These are phyloP conservation scores for Gnathonemus longibarbis DNA, from an alignment of 2,113 vertebrate genomes.

Conservation along the genomic window DNA sequence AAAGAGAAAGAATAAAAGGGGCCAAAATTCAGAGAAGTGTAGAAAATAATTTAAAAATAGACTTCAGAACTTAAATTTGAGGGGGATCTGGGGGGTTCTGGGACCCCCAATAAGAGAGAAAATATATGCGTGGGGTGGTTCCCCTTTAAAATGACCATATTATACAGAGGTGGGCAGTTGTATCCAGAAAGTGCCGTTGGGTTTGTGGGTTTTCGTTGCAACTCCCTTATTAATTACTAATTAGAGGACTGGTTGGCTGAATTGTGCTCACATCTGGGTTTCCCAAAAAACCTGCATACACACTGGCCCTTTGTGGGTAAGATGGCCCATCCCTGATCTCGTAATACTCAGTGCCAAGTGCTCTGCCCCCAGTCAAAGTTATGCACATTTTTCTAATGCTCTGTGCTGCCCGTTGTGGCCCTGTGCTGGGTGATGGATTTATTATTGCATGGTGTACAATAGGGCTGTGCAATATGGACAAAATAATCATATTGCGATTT, in stretches of 20 bases:
- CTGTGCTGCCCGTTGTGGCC: neutral
- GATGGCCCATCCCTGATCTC: neutral
- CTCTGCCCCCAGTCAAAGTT: neutral
- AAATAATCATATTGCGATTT: too few relatives aligned
- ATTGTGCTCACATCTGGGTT: too few relatives aligned
- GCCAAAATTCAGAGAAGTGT: neutral
- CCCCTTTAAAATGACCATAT: neutral
- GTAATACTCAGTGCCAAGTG: neutral
- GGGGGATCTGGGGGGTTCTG: neutral
- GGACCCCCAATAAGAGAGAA: neutral
- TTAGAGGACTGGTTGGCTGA: too few relatives aligned
- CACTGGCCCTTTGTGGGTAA: neutral
- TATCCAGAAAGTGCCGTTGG: too few relatives aligned
- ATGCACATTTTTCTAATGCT: neutral
- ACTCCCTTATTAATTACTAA: too few relatives aligned
- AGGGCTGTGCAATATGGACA: too few relatives aligned
- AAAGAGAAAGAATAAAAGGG: neutral
- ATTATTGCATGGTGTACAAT: neutral
- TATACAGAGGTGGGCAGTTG: too few relatives aligned
- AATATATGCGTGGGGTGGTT: neutral
- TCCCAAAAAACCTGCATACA: neutral
- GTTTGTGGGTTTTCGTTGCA: too few relatives aligned
- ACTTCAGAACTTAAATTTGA: neutral
- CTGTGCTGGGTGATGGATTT: neutral
- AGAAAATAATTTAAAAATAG: neutral